Conservation (phyloP, 2,888 invertebrate genomes). For the Apamea monoglypha region DNA sequence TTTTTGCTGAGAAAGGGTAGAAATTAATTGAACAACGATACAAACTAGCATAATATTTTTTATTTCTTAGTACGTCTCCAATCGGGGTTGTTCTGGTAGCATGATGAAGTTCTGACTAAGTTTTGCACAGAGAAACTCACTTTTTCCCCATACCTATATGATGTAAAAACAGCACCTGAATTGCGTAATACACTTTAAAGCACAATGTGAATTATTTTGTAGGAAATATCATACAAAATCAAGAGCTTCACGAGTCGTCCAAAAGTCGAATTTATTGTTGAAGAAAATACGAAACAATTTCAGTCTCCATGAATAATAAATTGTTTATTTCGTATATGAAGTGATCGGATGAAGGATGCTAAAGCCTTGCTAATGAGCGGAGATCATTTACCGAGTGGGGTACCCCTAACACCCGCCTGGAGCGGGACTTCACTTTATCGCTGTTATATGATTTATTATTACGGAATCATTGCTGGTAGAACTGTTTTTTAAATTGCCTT, state of each 20-base stretch:
- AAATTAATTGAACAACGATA: neutral
- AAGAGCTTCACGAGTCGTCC: neutral
- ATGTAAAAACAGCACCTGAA: too few species aligned
- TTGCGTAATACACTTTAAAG: too few species aligned
- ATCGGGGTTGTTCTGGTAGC: neutral
- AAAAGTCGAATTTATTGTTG: neutral
- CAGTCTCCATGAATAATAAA: constrained; percentile 16
- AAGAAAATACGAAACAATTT: neutral
- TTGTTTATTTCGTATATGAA: constrained; percentile 31
- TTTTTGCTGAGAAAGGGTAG: neutral
- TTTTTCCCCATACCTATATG: too few species aligned
- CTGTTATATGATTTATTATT: constrained; percentile 29
- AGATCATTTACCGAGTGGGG: constrained; percentile 37
- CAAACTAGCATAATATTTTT: neutral
- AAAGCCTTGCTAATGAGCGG: constrained; percentile 38
- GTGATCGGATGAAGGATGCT: neutral
- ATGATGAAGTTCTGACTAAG: neutral
- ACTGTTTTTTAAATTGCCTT: neutral
- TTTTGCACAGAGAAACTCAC: neutral
- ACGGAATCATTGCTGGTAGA: neutral
- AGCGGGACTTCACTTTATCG: constrained; percentile 28
- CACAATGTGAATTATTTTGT: too few species aligned
- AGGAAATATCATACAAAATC: too few species aligned
- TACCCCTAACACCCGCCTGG: constrained; percentile 1
- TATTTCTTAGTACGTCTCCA: neutral